Conservation (phyloP, 2,888 invertebrate genomes). For the Limnephilus lunatus region DNA sequence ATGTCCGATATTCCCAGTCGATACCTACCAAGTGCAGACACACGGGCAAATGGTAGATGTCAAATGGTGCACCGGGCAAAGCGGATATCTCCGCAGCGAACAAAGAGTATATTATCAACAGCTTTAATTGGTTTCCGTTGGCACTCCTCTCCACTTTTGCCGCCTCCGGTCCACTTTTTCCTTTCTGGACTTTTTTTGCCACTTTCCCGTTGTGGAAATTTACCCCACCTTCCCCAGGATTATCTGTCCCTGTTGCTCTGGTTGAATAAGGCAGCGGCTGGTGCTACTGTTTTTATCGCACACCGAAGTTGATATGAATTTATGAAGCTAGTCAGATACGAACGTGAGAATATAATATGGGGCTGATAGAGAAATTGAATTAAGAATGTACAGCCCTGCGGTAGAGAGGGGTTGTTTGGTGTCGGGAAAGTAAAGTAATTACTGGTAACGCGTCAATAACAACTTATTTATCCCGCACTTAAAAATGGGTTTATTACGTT, state of each 20-base stretch:
- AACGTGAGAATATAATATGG: slow-evolving; percentile 39
- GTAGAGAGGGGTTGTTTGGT: neutral
- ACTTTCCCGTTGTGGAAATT: neutral
- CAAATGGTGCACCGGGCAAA: slow-evolving; percentile 24
- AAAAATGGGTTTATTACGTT: neutral
- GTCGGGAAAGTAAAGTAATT: neutral
- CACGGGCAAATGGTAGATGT: neutral
- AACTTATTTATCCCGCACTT: neutral
- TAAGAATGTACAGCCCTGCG: neutral
- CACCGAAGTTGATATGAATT: slow-evolving; percentile 51
- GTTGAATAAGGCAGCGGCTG: neutral
- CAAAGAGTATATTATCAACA: slow-evolving; percentile 63
- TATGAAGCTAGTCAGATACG: slow-evolving; percentile 52
- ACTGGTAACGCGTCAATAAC: neutral
- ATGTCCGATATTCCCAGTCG: neutral
- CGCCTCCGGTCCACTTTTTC: neutral
- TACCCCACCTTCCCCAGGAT: neutral
- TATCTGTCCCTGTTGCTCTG: neutral
- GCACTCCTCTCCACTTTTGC: slow-evolving; percentile 39
- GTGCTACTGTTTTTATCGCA: neutral
- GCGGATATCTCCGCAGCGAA: slow-evolving; percentile 41
- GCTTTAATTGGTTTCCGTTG: slow-evolving; percentile 64
- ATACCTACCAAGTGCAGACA: neutral
- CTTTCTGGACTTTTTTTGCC: slow-evolving; percentile 16
- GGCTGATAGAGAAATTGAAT: neutral